Conservation (phyloP, 1,140 invertebrate genomes). For the Semibalanus balanoides region DNA sequence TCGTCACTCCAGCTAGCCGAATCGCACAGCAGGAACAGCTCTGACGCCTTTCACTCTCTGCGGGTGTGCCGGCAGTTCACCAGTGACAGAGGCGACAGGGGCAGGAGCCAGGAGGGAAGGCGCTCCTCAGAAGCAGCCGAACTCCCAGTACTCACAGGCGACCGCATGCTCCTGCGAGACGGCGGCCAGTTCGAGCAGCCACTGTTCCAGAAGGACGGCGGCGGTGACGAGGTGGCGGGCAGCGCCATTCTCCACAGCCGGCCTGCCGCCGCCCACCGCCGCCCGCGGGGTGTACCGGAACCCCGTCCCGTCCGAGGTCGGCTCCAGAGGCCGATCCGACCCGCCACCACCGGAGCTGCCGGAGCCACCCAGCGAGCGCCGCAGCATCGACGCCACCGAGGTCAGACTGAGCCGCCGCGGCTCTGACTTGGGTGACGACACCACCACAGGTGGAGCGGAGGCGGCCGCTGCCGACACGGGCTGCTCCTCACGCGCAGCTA, state of each 20-base stretch:
- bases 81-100: too few relatives aligned
- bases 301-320: not conserved
- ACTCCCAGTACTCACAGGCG: constrained; percentile 4
- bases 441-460: too few relatives aligned
- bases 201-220: constrained; percentile 76
- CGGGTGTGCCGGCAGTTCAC: too few relatives aligned
- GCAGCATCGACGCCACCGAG: not conserved
- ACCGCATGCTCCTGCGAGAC: constrained; percentile 68
- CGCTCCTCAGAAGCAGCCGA: too few relatives aligned
- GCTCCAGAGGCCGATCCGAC: not conserved
- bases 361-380: not conserved
- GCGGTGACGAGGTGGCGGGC: not conserved
- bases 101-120: too few relatives aligned
- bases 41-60: too few relatives aligned
- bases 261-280: too few relatives aligned
- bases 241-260: not conserved
- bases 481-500: not conserved
- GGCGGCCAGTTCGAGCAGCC: constrained; percentile 82
- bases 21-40: too few relatives aligned
- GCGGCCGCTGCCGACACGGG: too few relatives aligned
- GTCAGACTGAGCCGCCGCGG: not conserved
- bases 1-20: too few relatives aligned
- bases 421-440: not conserved
- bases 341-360: too few relatives aligned
- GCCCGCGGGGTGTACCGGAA: not conserved